These are phyloP conservation scores for Anolis apletophallus DNA, from an alignment of 2,797 vertebrate genomes.

Conservation along the genomic window DNA sequence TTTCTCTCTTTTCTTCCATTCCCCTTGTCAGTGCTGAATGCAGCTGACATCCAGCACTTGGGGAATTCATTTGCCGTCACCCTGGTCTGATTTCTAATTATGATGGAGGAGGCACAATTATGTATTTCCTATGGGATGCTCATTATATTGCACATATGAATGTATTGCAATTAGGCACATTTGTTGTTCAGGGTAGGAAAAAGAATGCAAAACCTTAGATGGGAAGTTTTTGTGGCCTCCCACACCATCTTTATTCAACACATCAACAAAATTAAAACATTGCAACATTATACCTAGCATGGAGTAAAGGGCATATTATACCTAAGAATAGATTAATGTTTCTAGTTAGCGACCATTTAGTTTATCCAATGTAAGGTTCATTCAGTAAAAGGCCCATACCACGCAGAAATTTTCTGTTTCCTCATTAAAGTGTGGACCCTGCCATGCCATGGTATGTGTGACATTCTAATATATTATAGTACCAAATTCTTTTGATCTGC, in stretches of 20 bases:
- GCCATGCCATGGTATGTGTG: too few species aligned
- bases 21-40: slow-evolving; percentile 8
- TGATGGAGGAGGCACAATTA: slow-evolving; percentile 64
- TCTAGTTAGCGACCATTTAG: background rate
- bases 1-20: background rate
- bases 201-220: slow-evolving; percentile 64
- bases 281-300: slow-evolving; percentile 57
- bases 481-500: too few species aligned
- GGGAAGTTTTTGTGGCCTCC: slow-evolving; percentile 58
- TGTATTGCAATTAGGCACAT: slow-evolving; percentile 75
- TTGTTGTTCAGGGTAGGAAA: slow-evolving; percentile 75
- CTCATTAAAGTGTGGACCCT: too few species aligned
- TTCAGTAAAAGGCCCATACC: too few species aligned
- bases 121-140: slow-evolving; percentile 77
- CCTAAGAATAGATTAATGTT: background rate
- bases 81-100: slow-evolving; percentile 74
- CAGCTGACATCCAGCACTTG: slow-evolving; percentile 12
- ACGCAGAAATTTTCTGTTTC: too few species aligned
- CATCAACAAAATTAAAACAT: slow-evolving; percentile 42
- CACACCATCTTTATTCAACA: background rate
- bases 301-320: slow-evolving; percentile 11
- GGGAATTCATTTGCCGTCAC: slow-evolving; percentile 58
- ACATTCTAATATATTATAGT: too few species aligned
- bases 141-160: slow-evolving; percentile 74
- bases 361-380: background rate